Evolutionary conservation across 2,888 invertebrate species (phyloP).

Genomic region (Alsophila aescularia): DNA sequence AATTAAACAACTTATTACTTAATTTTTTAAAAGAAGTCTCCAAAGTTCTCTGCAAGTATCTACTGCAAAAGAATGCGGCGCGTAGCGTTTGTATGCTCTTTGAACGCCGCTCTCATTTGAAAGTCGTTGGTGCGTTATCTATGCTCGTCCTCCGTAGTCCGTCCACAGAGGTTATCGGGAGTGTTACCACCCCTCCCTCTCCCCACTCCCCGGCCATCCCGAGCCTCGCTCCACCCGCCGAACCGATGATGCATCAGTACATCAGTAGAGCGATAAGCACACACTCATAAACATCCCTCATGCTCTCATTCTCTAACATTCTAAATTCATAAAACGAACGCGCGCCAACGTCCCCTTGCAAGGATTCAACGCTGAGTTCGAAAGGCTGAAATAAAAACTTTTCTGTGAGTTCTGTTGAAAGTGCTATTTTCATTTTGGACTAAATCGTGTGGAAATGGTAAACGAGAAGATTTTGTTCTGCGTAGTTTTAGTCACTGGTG

Average conservation of each 20-base stretch:
- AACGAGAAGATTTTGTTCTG: constrained; percentile 70
- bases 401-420: constrained; percentile 22
- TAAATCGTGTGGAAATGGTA: constrained; percentile 76
- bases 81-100: too few species aligned
- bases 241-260: constrained; percentile 58
- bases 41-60: too few species aligned
- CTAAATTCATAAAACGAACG: constrained; percentile 36
- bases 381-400: constrained; percentile 30
- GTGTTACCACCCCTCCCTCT: constrained; percentile 51
- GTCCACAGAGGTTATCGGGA: constrained; percentile 73
- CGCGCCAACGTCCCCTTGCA: constrained; percentile 26
- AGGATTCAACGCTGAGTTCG: background rate
- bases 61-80: constrained; percentile 69
- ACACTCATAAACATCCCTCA: constrained; percentile 59
- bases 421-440: constrained; percentile 45
- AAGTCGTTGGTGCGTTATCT: constrained; percentile 72
- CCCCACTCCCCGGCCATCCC: constrained; percentile 53
- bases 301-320: constrained; percentile 40
- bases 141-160: constrained; percentile 63
- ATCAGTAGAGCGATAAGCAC: constrained; percentile 66
- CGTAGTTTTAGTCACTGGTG: constrained; percentile 71
- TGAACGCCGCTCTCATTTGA: constrained; percentile 66
- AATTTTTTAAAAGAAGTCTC: too few species aligned
- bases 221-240: constrained; percentile 49
- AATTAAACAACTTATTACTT: too few species aligned